Conservation (phyloP, 2,113 vertebrate genomes). For the Epinephelus fuscoguttatus region DNA sequence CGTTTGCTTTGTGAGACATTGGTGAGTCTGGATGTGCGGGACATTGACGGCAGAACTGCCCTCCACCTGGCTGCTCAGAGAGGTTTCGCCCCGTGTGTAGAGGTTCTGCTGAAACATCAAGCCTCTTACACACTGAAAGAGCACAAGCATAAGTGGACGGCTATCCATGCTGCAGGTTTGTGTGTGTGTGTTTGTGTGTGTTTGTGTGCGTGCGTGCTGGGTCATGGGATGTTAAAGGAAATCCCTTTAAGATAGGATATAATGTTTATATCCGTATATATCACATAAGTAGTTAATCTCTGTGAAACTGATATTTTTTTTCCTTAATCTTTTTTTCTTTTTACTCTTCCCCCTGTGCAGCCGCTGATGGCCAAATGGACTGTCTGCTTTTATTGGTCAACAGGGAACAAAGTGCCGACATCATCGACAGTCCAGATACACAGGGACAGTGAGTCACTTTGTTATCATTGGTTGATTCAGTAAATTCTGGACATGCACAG, state of each 20-base stretch:
- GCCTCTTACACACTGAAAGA: constrained; percentile 92
- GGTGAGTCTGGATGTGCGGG: constrained; percentile 94
- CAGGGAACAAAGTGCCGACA: constrained; percentile 88
- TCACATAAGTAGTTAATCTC: background rate
- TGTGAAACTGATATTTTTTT: background rate
- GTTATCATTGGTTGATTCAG: background rate
- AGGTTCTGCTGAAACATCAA: constrained; percentile 92
- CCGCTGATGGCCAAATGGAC: constrained; percentile 93
- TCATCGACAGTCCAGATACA: constrained; percentile 91
- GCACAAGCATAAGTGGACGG: constrained; percentile 89
- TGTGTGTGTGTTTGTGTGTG: background rate
- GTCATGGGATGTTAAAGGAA: background rate
- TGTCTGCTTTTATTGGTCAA: constrained; percentile 95
- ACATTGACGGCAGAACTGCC: constrained; percentile 90
- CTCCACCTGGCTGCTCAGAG: constrained; percentile 92
- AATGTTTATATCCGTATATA: too few relatives aligned
- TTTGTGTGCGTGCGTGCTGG: background rate
- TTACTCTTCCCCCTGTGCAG: constrained; percentile 70
- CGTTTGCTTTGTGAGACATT: constrained; percentile 93
- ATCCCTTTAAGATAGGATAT: background rate
- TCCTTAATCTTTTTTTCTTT: background rate
- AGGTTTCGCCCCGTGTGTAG: constrained; percentile 91
- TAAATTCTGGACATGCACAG: background rate
- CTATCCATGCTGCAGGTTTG: constrained; percentile 92
- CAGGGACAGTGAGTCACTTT: constrained; percentile 91